Percentiles rank a stretch among this genome's conserved stretches.
Conservation (phyloP, 1,140 invertebrate genomes). For the Lordiphosa mommai region DNA sequence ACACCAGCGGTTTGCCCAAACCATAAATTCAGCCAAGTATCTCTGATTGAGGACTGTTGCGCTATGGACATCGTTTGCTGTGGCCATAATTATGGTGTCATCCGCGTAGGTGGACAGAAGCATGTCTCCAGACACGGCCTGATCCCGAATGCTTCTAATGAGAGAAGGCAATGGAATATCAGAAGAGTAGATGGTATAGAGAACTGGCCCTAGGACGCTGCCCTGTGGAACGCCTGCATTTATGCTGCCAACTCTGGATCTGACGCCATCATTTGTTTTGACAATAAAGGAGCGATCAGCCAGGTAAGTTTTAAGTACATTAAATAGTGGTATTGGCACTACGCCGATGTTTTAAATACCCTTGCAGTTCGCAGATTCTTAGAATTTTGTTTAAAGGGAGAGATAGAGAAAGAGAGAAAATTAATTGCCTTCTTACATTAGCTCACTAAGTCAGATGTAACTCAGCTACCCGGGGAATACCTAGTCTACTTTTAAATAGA, state of each 20-base stretch:
- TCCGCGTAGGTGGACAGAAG: slow-evolving; percentile 6
- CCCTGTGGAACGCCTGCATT: slow-evolving; percentile 5
- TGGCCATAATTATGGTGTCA: background rate
- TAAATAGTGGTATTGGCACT: too few relatives aligned
- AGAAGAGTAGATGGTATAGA: slow-evolving; percentile 3
- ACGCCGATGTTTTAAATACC: too few relatives aligned
- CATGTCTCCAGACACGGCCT: too few relatives aligned
- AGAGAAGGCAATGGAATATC: background rate
- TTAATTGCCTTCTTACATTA: too few relatives aligned
- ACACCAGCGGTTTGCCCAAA: slow-evolving; percentile 3
- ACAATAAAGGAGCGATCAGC: background rate
- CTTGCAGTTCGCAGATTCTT: too few relatives aligned
- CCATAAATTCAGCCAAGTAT: background rate
- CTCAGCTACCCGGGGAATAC: too few relatives aligned
- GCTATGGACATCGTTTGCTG: background rate
- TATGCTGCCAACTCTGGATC: background rate
- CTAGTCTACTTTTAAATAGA: too few relatives aligned
- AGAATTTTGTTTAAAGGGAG: too few relatives aligned
- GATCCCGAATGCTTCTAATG: background rate
- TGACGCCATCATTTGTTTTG: background rate
- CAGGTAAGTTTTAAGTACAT: too few relatives aligned
- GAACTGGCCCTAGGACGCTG: slow-evolving; percentile 2
- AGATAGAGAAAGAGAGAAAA: too few relatives aligned
- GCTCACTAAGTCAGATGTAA: too few relatives aligned
- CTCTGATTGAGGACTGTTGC: too few relatives aligned